Evolutionary conservation across 2,888 invertebrate species (phyloP).

Genomic region (Subacronicta megacephala): DNA sequence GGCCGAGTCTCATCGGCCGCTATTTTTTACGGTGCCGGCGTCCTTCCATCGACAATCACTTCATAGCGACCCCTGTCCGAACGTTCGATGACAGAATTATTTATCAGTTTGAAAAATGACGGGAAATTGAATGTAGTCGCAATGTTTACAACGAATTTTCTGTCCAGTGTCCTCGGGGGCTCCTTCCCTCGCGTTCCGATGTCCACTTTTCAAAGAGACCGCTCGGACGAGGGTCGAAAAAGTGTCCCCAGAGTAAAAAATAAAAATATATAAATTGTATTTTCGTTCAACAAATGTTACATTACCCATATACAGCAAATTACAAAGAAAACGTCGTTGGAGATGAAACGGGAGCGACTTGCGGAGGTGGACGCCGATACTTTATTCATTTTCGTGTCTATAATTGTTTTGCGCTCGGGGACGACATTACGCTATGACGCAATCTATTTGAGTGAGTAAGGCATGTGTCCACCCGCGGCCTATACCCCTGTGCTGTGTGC

Average conservation of each 20-base stretch:
- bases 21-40: conserved; percentile 84
- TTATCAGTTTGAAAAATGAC: conserved; percentile 91
- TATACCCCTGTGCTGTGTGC: conserved; percentile 12
- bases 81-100: conserved; percentile 90
- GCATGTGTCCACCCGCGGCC: conserved; percentile 68
- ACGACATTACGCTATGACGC: conserved; percentile 79
- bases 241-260: conserved; percentile 89
- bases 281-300: conserved; percentile 81
- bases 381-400: conserved; percentile 84
- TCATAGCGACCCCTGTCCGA: conserved; percentile 90
- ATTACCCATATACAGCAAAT: conserved; percentile 80
- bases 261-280: conserved; percentile 87
- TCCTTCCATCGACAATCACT: conserved; percentile 88
- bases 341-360: conserved; percentile 72
- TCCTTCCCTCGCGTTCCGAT: conserved; percentile 89
- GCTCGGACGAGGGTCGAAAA: conserved; percentile 90
- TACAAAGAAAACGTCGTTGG: conserved; percentile 77
- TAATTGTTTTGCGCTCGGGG: conserved; percentile 84
- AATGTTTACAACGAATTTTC: conserved; percentile 90
- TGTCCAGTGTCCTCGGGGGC: conserved; percentile 88
- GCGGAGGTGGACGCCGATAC: conserved; percentile 72
- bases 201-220: conserved; percentile 90
- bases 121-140: conserved; percentile 90
- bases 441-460: conserved; percentile 86
- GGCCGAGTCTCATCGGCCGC: conserved; percentile 82